phyloP scores from a whole-genome alignment of 2,888 invertebrate species.

The Ptycholaimellus sp. region DNA sequence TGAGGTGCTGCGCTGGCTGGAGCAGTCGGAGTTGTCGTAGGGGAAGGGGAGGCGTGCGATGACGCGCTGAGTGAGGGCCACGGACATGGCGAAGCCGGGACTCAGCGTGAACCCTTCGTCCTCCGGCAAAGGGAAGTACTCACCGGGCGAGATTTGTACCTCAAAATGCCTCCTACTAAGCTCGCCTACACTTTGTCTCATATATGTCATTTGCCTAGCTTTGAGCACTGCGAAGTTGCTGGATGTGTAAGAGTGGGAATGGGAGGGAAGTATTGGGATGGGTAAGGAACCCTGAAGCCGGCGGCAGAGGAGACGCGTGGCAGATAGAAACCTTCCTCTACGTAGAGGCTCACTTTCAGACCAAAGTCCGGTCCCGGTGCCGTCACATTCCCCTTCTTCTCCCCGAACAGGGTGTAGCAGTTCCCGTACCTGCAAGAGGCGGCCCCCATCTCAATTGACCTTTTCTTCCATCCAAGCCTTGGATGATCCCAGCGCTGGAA shows the following conservation, averaged over 20 bases:
- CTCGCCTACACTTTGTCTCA: too few species aligned
- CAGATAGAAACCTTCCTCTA: conserved; percentile 1
- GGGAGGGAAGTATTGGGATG: too few species aligned
- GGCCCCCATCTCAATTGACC: too few species aligned
- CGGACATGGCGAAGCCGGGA: conserved; percentile 3
- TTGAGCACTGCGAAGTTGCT: too few species aligned
- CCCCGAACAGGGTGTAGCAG: conserved; percentile 5
- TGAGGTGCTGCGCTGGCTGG: too few species aligned
- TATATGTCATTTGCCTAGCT: too few species aligned
- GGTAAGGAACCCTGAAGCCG: conserved; percentile 4
- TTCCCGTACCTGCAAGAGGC: too few species aligned
- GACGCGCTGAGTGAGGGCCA: conserved; percentile 1
- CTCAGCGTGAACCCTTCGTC: conserved; percentile 5
- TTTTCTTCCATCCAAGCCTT: too few species aligned
- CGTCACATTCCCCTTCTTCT: too few species aligned
- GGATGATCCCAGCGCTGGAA: too few species aligned
- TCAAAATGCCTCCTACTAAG: too few species aligned
- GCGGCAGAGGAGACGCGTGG: background rate
- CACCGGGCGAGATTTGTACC: conserved; percentile 4
- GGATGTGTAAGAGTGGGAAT: too few species aligned
- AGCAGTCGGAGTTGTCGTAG: conserved; percentile 5
- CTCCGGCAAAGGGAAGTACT: conserved; percentile 5
- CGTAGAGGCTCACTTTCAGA: conserved; percentile 2
- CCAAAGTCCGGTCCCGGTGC: conserved; percentile 5
- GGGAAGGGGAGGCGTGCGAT: conserved; percentile 5